Conservation (phyloP, 1,140 invertebrate genomes). For the Hypsibius dujardini region DNA sequence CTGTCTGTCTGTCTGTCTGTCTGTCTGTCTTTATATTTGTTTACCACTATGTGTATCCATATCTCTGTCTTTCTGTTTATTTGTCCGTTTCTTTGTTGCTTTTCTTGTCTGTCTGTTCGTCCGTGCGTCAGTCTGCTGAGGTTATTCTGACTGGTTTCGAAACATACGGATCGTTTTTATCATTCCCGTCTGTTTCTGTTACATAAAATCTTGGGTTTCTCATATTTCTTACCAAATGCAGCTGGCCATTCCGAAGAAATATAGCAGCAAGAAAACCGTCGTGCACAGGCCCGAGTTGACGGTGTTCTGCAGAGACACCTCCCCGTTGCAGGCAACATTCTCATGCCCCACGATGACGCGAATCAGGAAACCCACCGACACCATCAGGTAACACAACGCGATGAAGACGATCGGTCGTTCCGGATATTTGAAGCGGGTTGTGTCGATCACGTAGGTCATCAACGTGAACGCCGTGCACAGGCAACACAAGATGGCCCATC, state of each 20-base stretch:
- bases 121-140: too few species aligned
- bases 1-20: too few species aligned
- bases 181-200: too few species aligned
- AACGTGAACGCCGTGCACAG: constrained; percentile 38
- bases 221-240: constrained; percentile 58
- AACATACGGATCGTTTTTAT: too few species aligned
- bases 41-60: too few species aligned
- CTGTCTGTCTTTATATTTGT: too few species aligned
- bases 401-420: constrained; percentile 86
- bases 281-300: constrained; percentile 48
- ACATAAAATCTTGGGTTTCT: too few species aligned
- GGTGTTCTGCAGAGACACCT: constrained; percentile 33
- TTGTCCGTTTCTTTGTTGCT: too few species aligned
- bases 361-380: constrained; percentile 75
- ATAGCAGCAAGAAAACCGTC: constrained; percentile 66
- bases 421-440: constrained; percentile 46
- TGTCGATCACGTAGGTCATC: constrained; percentile 56
- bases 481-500: constrained; percentile 39
- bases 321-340: constrained; percentile 68
- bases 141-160: too few species aligned
- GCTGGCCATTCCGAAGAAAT: constrained; percentile 83
- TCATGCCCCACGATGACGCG: constrained; percentile 65
- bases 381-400: constrained; percentile 81
- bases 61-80: too few species aligned
- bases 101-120: too few species aligned